Evolutionary conservation across 2,797 vertebrate species (phyloP).

Genomic region (Steatocranus sp.): DNA sequence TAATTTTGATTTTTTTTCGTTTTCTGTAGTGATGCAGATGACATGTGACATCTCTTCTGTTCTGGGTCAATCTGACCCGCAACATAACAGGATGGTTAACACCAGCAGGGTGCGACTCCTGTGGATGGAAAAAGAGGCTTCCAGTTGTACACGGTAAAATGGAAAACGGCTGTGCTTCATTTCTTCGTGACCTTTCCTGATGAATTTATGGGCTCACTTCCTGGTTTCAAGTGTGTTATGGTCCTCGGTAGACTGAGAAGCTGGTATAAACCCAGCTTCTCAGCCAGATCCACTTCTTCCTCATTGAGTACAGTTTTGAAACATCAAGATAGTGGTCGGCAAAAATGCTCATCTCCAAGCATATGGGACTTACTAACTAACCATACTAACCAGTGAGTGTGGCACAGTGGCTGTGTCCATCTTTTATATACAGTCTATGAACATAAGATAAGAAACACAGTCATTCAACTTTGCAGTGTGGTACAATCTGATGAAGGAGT

Average conservation of each 20-base stretch:
- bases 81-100: neutral
- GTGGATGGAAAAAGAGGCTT: neutral
- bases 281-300: neutral
- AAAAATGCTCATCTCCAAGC: neutral
- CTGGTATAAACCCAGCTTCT: neutral
- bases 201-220: neutral
- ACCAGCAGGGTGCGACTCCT: neutral
- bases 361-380: neutral
- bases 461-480: neutral
- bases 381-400: neutral
- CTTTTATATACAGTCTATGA: neutral
- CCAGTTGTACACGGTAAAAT: neutral
- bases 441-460: neutral
- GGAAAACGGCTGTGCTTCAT: neutral
- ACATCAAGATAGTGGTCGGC: neutral
- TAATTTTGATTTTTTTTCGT: accelerated
- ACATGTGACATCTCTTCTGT: neutral
- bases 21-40: neutral
- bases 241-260: neutral
- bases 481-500: neutral
- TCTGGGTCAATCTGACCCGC: neutral
- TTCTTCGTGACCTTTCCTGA: neutral
- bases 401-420: neutral
- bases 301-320: neutral
- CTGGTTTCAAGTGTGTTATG: neutral